Base-by-base conservation (phyloP, 2,113 vertebrate species). In the Anser brachyrhynchus region DNA sequence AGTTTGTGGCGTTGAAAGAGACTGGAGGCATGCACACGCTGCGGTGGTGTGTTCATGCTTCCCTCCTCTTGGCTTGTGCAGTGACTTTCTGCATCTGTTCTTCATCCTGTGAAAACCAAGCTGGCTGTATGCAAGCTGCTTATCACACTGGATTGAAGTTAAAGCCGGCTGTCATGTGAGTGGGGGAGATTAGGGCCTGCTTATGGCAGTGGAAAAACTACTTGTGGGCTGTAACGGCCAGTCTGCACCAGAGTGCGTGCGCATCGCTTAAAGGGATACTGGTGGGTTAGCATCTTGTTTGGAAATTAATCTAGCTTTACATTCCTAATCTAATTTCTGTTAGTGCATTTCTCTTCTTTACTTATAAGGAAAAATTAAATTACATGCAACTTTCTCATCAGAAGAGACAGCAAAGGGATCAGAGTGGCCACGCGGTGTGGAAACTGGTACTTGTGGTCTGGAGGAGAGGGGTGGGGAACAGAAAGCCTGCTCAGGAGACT, bases 81-180 rank as follows among this genome's bases (percentile, higher is more conserved):
- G 52, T 6, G 33, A 3, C 58, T 55, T 87, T 52, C 43, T 90
- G 81, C 94, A 79, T 92, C 95, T 95, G 95, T 19, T 91, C 67
- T 23, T 87, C 55, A 46, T 83, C 93, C 59, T 37, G 37, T 46
- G 70, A 52, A 17, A 29, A 59, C 62, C 3, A 49, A 81, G 87
- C 10, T 58, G 22, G 52, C 41, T 39, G 61, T 11, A 58, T 44
- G 35, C 2, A 18, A 91, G 78, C 81, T 84, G 89, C 94, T 94
- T 84, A 81, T 94, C 89, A 0, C 5, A 0, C 49, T 28, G 58
- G 80, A 33, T 82, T 39, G 80, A 43, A 62, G 41, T 67, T 29
- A 39, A 33, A 74, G 77, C 51, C 26, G 26, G 84, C 29, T 19
- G 44, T 33, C 85, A 84, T 14, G 77, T 59, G 85, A 78, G 69